Evolutionary conservation across 1,140 invertebrate genomes (phyloP), one percentile per base, ranked within the genome.

Genomic region (Eriocheir sinensis): DNA sequence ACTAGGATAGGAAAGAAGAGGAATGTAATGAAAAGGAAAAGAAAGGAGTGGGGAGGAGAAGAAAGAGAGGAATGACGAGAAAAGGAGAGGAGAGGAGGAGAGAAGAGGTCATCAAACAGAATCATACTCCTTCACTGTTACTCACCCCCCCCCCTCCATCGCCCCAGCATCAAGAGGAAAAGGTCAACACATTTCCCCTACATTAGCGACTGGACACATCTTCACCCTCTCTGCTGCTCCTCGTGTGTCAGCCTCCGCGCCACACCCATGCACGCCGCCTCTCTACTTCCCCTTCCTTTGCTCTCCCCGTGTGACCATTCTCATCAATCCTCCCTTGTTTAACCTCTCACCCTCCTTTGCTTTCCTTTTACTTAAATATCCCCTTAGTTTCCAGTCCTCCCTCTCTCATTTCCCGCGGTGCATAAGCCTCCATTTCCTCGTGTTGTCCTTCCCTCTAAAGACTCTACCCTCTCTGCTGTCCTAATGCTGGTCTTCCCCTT

Each of bases 181-280:
- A 9, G 48, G n/a, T 72, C 48, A 36, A 4, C 32, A 72, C 44
- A 90, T 90, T 89, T 90, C 89, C 72, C 89, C 89, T 90, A 44
- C 89, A 90, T 90, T 90, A 90, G 89, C 72, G 32, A 32, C 34
- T 15, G 32, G 72, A 90, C 30, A 90, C 40, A 92, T 41, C 40
- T 85, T 80, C 79, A 4, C 21, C 34, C 30, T 27, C 8, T 48
- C 27, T 48, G 8, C 4, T 90, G 27, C 21, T 30, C 32, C 53
- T 17, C 38, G n/a, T 80, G 48, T 53, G 48, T 53, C 9, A 17
- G 36, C 27, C 41, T n/a, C n/a, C 32, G 48, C 34, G 4, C 12
- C 60, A 72, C 83, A 38, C 36, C 83, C 21, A 72, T 3, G n/a
- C n/a, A n/a, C n/a, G 27, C 34, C n/a, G 9, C 44, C 91, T 38